These are phyloP conservation scores for Platysternon megacephalum DNA, from an alignment of 2,113 vertebrate species.

Conservation along the genomic window DNA sequence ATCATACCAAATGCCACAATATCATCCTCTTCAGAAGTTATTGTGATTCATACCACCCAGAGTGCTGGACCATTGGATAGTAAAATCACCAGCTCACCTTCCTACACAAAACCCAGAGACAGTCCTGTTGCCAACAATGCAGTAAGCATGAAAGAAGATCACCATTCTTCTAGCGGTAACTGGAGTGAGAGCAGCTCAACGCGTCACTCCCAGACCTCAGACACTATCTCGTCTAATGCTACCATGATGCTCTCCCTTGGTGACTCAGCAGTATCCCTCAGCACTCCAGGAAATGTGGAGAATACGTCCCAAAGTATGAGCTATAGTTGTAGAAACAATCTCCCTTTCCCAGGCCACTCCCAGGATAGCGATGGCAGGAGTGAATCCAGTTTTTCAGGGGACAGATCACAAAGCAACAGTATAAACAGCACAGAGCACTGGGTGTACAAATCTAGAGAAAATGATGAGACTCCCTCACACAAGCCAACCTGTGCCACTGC, in stretches of 20 bases:
- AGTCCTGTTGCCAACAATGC: conserved; percentile 42
- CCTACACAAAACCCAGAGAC: conserved; percentile 74
- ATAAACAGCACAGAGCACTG: conserved; percentile 80
- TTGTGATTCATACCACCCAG: conserved; percentile 83
- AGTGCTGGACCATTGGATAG: conserved; percentile 66
- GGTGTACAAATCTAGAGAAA: conserved; percentile 82
- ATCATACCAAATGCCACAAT: conserved; percentile 92
- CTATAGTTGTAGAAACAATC: conserved; percentile 57
- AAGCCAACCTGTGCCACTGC: conserved; percentile 77
- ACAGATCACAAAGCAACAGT: conserved; percentile 75
- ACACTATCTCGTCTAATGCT: conserved; percentile 59
- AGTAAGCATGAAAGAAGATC: conserved; percentile 64
- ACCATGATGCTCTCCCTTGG: conserved; percentile 73
- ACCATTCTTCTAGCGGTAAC: conserved; percentile 59
- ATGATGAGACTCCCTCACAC: conserved; percentile 70
- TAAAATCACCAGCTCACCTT: conserved; percentile 63
- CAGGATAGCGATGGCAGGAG: conserved; percentile 77
- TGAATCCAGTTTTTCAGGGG: conserved; percentile 83
- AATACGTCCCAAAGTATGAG: conserved; percentile 74
- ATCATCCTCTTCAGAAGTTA: conserved; percentile 87
- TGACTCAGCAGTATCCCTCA: conserved; percentile 76
- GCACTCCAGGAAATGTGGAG: conserved; percentile 66
- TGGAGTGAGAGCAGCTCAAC: conserved; percentile 75
- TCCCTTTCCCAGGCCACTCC: conserved; percentile 52
- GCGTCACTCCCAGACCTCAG: conserved; percentile 67